These are phyloP conservation scores for Acrossocheilus wenchowensis DNA, from an alignment of 2,797 vertebrate genomes.

Conservation along the genomic window DNA sequence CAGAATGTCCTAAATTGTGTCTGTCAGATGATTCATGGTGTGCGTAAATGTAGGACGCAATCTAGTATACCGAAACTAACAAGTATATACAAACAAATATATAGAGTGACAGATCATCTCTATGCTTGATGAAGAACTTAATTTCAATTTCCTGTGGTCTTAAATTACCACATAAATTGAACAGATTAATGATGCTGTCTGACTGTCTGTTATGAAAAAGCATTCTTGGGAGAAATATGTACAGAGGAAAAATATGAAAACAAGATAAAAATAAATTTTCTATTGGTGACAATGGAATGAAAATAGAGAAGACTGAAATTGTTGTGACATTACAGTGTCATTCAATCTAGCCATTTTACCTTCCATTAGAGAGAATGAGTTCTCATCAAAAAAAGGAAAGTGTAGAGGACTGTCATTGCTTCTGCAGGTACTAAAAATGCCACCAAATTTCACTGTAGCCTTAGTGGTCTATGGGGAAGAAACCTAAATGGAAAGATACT, in stretches of 20 bases:
- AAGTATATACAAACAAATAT: neutral
- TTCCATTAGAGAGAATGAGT: neutral
- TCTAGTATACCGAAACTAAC: neutral
- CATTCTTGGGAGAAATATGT: neutral
- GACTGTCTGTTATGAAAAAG: neutral
- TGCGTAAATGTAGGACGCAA: neutral
- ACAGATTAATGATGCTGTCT: neutral
- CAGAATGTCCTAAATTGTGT: slow-evolving; percentile 36
- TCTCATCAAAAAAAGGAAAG: neutral
- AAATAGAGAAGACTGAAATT: neutral
- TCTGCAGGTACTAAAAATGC: neutral
- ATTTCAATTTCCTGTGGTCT: neutral
- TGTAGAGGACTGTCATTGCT: neutral
- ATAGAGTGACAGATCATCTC: neutral
- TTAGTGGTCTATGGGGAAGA: neutral
- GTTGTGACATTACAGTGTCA: slow-evolving; percentile 8
- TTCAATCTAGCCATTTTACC: slow-evolving; percentile 15
- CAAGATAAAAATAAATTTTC: neutral
- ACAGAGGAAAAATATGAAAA: neutral
- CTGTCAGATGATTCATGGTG: slow-evolving; percentile 17
- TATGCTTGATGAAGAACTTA: neutral
- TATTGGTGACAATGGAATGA: neutral
- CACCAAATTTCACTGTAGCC: neutral
- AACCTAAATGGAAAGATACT: neutral
- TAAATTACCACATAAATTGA: neutral